Evolutionary conservation across 2,888 invertebrate species (phyloP), one percentile per base, ranked within the genome.

Genomic region (Heliconius ismenius): DNA sequence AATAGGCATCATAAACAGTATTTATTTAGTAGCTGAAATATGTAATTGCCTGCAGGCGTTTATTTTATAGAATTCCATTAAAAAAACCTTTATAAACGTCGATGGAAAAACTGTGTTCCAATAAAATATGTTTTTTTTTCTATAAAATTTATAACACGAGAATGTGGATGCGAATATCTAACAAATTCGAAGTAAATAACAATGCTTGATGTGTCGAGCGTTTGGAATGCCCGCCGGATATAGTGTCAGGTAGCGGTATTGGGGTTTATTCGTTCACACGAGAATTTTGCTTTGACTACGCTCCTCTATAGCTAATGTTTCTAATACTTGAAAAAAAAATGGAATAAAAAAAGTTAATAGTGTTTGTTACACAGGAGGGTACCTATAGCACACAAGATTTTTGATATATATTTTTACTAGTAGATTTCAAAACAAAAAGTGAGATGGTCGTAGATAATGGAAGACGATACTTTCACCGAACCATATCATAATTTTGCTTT

Each of bases 201-300:
- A 73, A 70, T 73, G 64, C 76, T 74, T 81, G 79, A 80, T 77
- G 81, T 81, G 82, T 83, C 83, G 83, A 39, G 11, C 83, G 84
- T 80, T 84, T 81, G 90, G 91, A 88, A 91, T 91, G 89, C 84
- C 83, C 87, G 86, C 89, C 91, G 92, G 92, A 92, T 91, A 90
- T 89, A 87, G 86, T 87, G 85, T 83, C 91, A 92, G 91, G 92
- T 91, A 91, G 86, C 86, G 83, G 84, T 85, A 86, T 84, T 86
- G 82, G 82, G 73, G 72, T 60, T 68, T 74, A 70, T 43, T 75
- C 75, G 76, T 72, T 77, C 76, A 73, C 78, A 78, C 75, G 72
- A 68, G 58, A 64, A 75, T 68, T 72, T 65, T 65, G 64, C 72
- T 36, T 39, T 24, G 43, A 43, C 24, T 43, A 43, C 15, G 39